phyloP scores from a whole-genome alignment of 2,888 invertebrate genomes.

The Troides helena region DNA sequence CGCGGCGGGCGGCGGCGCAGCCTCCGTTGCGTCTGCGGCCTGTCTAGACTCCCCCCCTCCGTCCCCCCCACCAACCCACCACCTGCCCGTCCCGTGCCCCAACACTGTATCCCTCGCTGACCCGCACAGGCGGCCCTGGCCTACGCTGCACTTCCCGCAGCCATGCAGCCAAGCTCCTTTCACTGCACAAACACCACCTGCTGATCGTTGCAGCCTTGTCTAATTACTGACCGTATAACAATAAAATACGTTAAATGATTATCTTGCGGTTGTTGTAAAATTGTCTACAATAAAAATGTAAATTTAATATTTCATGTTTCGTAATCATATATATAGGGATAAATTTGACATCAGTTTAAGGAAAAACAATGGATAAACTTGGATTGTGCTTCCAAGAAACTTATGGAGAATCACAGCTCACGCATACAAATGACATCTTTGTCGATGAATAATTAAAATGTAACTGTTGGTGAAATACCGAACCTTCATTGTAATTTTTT shows the following conservation, averaged over 20 bases:
- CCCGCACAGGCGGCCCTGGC: constrained; percentile 37
- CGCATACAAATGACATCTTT: not conserved
- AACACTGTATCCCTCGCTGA: constrained; percentile 34
- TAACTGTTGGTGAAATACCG: not conserved
- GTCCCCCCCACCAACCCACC: constrained; percentile 29
- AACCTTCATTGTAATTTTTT: not conserved
- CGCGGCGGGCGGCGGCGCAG: constrained; percentile 59
- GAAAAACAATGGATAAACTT: not conserved
- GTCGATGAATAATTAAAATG: not conserved
- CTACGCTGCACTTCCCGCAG: constrained; percentile 34
- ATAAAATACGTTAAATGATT: constrained; percentile 9
- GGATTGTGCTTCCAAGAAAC: not conserved
- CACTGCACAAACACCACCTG: constrained; percentile 42
- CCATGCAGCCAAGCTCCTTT: constrained; percentile 39
- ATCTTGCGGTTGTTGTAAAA: not conserved
- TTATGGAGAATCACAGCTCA: not conserved
- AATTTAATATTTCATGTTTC: not conserved
- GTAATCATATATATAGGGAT: not conserved
- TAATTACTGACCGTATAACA: constrained; percentile 18
- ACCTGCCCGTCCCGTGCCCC: constrained; percentile 31
- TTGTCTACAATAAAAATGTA: not conserved
- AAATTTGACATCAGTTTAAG: not conserved
- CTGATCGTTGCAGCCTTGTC: constrained; percentile 30
- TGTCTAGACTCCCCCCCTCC: constrained; percentile 69
- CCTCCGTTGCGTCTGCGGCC: constrained; percentile 77